Percentiles rank a stretch among this genome's conserved stretches.
Conservation (phyloP, 2,113 vertebrate genomes). For the Terrapene triunguis region DNA sequence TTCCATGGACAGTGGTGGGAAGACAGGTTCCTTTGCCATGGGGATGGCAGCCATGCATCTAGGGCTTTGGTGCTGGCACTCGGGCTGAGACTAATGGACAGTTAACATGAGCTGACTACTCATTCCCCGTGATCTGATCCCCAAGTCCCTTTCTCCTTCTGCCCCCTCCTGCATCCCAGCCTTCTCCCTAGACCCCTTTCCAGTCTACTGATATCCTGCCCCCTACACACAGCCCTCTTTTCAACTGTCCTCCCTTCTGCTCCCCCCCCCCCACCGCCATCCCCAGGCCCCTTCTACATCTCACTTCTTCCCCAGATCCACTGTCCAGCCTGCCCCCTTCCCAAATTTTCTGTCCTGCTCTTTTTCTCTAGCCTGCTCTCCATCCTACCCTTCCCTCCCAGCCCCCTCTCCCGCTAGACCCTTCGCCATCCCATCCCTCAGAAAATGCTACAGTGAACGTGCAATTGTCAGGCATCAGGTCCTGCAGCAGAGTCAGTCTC, state of each 20-base stretch:
- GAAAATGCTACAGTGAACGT: not conserved
- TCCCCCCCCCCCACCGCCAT: not conserved
- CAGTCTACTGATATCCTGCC: not conserved
- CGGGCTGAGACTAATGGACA: not conserved
- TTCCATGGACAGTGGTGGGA: not conserved
- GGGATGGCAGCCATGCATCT: not conserved
- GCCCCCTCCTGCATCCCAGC: not conserved
- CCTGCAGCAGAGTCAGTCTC: not conserved
- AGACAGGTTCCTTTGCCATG: not conserved
- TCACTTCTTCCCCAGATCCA: not conserved
- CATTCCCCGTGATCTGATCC: not conserved
- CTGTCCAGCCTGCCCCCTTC: not conserved
- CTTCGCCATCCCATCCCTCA: not conserved
- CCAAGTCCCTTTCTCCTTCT: not conserved
- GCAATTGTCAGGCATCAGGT: not conserved
- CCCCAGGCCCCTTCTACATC: not conserved
- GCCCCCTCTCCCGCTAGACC: not conserved
- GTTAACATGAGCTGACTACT: not conserved
- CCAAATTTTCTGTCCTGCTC: not conserved
- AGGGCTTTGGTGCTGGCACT: rapidly evolving
- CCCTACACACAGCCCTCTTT: rapidly evolving
- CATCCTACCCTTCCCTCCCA: not conserved
- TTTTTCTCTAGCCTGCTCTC: not conserved
- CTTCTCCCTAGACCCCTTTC: not conserved
- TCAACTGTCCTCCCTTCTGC: not conserved